These are phyloP conservation scores for Amblyornis subalaris DNA, from an alignment of 2,113 vertebrate species.

Conservation along the genomic window DNA sequence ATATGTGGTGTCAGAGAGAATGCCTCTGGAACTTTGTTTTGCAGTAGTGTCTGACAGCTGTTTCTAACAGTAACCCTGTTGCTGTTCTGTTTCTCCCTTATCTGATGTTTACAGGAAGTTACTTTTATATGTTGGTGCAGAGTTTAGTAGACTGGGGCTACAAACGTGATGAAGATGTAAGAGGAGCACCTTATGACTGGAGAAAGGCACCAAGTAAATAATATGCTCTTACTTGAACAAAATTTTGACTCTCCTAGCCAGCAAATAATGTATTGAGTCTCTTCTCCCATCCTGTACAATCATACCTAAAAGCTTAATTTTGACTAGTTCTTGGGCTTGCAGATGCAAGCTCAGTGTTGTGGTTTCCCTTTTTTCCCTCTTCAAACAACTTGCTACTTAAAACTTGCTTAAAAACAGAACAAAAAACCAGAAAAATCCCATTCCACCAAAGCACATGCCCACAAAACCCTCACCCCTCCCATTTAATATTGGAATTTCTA, in stretches of 20 bases:
- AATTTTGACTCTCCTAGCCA: background rate
- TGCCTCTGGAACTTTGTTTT: background rate
- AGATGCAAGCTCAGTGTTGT: background rate
- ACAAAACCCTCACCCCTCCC: accelerated
- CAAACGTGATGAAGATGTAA: constrained; percentile 83
- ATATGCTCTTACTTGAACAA: background rate
- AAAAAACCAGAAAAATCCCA: background rate
- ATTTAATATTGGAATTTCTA: background rate
- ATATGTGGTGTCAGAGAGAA: background rate
- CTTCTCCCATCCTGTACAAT: background rate
- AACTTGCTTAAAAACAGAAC: background rate
- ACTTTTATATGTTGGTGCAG: constrained; percentile 92
- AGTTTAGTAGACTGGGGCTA: constrained; percentile 89
- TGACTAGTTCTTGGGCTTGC: background rate
- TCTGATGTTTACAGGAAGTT: constrained; percentile 80
- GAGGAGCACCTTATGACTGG: constrained; percentile 97
- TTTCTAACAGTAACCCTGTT: background rate
- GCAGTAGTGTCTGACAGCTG: background rate
- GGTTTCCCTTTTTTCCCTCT: background rate
- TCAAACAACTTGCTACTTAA: background rate
- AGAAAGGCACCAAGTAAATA: constrained; percentile 91
- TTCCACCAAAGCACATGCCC: background rate
- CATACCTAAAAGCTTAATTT: background rate
- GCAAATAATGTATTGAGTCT: background rate
- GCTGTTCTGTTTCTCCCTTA: background rate